Base-by-base conservation (phyloP, 2,888 invertebrate genomes). In the Sympetrum striolatum region DNA sequence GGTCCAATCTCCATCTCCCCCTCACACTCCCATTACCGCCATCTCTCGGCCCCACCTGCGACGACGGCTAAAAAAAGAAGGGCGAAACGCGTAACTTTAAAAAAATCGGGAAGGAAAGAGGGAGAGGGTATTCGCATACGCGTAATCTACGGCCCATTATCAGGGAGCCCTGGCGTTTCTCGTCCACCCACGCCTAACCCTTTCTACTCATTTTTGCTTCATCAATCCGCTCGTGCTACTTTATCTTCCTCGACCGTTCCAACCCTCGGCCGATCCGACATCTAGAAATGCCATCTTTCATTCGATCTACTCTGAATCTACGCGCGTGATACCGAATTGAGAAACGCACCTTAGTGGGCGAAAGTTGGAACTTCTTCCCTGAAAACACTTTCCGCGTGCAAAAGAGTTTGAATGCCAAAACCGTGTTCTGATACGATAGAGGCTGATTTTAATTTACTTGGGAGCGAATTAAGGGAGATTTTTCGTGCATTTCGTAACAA, bases 151-250 rank as follows among this genome's bases (percentile, higher is more conserved):
- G 73, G 31, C 73, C 73, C 73, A 73, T 73, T 73, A 73, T 73
- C 73, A 73, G 25, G 73, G 18, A 73, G 31, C 73, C 73, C 73
- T 31, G 60, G 60, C 60, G 60, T 60, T 60, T 73, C 25, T 12
- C 73, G 5, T 53, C 81, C 81, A n/a, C 81, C 81, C 35, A 37
- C 37, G 25, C 86, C 18, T 35, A 58, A 31, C 60, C 5, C 48
- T 73, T 25, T 73, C 73, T 31, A 25, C 81, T 86, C 60, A 22
- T 60, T 60, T 58, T 86, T 86, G 60, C 86, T 82, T 48, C 82
- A 25, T 82, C 82, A 53, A 82, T 31, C 25, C 35, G 53, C 86
- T 60, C 60, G 86, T 60, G n/a, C 86, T 53, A 53, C 35, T 58
- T 37, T 58, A 25, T 14, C 82, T 31, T 35, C 35, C 31, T 25